phyloP scores from a whole-genome alignment of 35 echinoderm and acorn worm genomes.

The Antedon bifida region DNA sequence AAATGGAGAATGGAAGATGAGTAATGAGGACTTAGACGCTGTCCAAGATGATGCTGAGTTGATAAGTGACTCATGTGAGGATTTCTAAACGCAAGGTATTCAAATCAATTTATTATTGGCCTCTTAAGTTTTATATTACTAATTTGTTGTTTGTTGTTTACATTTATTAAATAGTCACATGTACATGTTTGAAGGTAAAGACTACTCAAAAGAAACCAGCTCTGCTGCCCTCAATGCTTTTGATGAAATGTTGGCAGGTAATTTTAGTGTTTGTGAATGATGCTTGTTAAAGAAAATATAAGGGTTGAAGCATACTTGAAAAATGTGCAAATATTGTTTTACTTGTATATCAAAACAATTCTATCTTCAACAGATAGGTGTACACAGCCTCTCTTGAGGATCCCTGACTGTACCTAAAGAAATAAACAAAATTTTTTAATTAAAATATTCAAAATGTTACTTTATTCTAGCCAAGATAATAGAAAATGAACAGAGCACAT shows the following conservation, averaged over 20 bases:
- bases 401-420: no score
- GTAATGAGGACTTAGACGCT: constrained; percentile 12
- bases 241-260: constrained; percentile 67
- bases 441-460: no score
- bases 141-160: background rate
- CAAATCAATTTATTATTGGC: no score
- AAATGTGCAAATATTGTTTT: no score
- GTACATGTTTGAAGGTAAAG: constrained; percentile 99
- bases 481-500: constrained; percentile 10
- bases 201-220: constrained; percentile 82
- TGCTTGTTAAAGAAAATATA: no score
- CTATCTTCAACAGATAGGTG: no score
- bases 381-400: no score
- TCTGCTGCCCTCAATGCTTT: constrained; percentile 63
- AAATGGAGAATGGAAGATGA: constrained; percentile 62
- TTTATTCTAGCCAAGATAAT: background rate
- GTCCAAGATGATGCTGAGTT: background rate
- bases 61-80: background rate
- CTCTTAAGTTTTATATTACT: no score
- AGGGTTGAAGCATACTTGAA: no score
- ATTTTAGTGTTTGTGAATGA: no score
- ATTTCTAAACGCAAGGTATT: background rate
- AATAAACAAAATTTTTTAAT: no score
- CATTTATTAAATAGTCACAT: constrained; percentile 34
- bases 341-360: no score